Base-by-base conservation (phyloP, 1,140 invertebrate species). In the Anagrus nilaparvatae region DNA sequence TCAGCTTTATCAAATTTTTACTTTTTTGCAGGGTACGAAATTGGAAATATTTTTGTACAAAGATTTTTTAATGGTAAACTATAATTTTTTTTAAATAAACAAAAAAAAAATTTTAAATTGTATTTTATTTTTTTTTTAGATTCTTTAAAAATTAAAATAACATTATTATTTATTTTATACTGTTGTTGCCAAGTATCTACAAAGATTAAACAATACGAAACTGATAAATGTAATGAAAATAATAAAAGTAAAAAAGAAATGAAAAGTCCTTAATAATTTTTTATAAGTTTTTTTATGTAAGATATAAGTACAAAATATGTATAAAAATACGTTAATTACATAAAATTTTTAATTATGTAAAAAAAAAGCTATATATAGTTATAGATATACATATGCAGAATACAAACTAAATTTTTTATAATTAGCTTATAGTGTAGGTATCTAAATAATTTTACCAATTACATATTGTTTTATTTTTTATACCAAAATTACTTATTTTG, bases 1-100 rank as follows among this genome's bases (percentile, higher is more conserved):
- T 87, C 86, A 9, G 79, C 79, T 5, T 72, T 88, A 49, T 87
- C 86, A 3, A 89, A 87, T 66, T 86, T 87, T 56, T 89, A 84
- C 62, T 89, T 92, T 55, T 85, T 91, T 65, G 81, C 76, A 47
- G 83, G 82, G 1, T 67, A 65, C 45, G 73, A 80, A 35, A 70
- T 87, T 45, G 86, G 84, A 10, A 69, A 81, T 58, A 69, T 75
- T 33, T 79, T 77, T 51, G 57, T 78, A 31, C 50, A 60, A 0
- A 70, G 73, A 50, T 51, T 78, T 44, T 59, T 71, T 46, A 47
- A 61, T 44, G 69, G 71, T 64, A 62, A 44, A 30, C 19, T 24
- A 23, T 17, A 25, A 31, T n/a, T 17, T 4, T 17, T 18, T 24
- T 34, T 9, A 9, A 16, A 24, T 5, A n/a, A 12, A 14, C 8